A percentile compares a stretch with the other conserved stretches of the same genome.
phyloP scores from a whole-genome alignment of 2,797 vertebrate genomes.

The Champsocephalus esox region DNA sequence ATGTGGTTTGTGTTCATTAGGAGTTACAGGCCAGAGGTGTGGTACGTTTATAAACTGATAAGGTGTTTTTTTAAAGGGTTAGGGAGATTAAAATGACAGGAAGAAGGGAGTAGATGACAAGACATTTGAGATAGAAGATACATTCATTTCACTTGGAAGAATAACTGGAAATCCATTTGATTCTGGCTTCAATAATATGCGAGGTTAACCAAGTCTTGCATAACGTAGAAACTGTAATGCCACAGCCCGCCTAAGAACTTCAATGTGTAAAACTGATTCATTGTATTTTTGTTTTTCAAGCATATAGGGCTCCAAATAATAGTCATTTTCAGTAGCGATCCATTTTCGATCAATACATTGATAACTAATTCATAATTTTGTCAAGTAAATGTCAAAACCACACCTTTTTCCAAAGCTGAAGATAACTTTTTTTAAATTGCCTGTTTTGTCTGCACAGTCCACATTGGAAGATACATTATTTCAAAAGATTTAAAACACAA shows the following conservation, averaged over 20 bases:
- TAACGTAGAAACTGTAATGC: slow-evolving; percentile 22
- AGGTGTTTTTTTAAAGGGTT: slow-evolving; percentile 16
- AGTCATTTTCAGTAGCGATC: not conserved
- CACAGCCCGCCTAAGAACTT: slow-evolving; percentile 19
- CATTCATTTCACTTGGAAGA: slow-evolving; percentile 33
- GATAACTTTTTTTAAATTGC: not conserved
- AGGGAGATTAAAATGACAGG: slow-evolving; percentile 2
- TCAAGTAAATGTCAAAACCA: not conserved
- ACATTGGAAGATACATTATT: rapidly evolving
- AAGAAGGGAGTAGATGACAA: not conserved
- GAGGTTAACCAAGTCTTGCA: slow-evolving; percentile 38
- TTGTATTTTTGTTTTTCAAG: not conserved
- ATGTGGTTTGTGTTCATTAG: not conserved
- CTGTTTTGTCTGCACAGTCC: not conserved
- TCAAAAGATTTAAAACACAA: not conserved
- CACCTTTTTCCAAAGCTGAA: not conserved
- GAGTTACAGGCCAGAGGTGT: not conserved
- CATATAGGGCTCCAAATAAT: not conserved
- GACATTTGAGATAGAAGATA: slow-evolving; percentile 13
- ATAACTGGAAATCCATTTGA: slow-evolving; percentile 35
- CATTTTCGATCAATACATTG: not conserved
- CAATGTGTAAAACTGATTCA: not conserved
- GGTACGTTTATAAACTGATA: not conserved
- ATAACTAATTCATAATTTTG: not conserved
- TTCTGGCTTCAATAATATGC: slow-evolving; percentile 18